phyloP scores from a whole-genome alignment of 2,113 vertebrate genomes.

The Psilopsiagon aymara region DNA sequence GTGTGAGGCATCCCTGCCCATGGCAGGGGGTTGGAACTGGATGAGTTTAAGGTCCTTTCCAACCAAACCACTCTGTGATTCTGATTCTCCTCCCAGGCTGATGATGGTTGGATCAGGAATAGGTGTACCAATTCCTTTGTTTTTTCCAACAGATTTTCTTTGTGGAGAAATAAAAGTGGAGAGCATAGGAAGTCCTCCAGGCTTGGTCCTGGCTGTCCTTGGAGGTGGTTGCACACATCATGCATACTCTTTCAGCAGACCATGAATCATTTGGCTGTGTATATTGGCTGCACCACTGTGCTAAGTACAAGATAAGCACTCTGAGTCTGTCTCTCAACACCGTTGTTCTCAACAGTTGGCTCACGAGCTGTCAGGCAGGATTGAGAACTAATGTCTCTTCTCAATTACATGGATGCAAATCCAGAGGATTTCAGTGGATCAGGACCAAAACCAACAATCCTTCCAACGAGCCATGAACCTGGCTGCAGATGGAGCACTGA shows the following conservation, averaged over 20 bases:
- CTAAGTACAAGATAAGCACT: background rate
- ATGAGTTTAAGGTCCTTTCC: background rate
- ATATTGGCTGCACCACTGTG: background rate
- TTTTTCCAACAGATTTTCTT: background rate
- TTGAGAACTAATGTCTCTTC: background rate
- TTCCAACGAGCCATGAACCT: background rate
- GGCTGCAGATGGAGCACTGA: background rate
- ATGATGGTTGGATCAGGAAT: background rate
- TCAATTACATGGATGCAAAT: slow-evolving; percentile 9
- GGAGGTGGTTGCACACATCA: background rate
- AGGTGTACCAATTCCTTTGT: background rate
- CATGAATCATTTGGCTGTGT: slow-evolving; percentile 1
- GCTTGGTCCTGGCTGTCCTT: background rate
- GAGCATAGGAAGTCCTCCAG: background rate
- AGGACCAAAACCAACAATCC: background rate
- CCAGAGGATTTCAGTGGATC: slow-evolving; percentile 23
- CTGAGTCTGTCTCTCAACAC: slow-evolving; percentile 20
- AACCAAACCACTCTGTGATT: background rate
- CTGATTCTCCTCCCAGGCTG: background rate
- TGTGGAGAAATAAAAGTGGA: background rate
- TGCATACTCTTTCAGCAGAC: background rate
- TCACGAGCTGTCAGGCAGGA: background rate
- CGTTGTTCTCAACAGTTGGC: background rate
- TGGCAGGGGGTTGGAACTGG: background rate
- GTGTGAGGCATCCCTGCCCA: background rate